Conservation (phyloP, 1,140 invertebrate species). For the Caenorhabditis elegans region WBcel235 BX284605.5:6337501-6338000, state of each 20-base stretch:
- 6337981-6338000: too few species aligned
- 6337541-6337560: neutral
- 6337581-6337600: constrained; percentile 31
- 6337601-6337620: constrained; percentile 5
- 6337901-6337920: too few species aligned
- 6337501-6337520: neutral
- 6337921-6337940: too few species aligned
- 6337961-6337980: too few species aligned
- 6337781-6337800: neutral
- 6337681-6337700: constrained; percentile 1
- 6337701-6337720: neutral
- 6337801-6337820: neutral
- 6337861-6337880: too few species aligned
- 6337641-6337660: constrained; percentile 30
- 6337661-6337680: constrained; percentile 27
- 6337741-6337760: neutral
- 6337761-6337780: neutral
- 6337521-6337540: constrained; percentile 19
- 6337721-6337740: neutral
- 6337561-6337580: neutral
- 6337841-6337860: too few species aligned
- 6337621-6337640: neutral
- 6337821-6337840: neutral
- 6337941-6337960: too few species aligned
- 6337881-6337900: too few species aligned